phyloP scores from a whole-genome alignment of 2,113 vertebrate genomes.

The Hippocampus abdominalis region DNA sequence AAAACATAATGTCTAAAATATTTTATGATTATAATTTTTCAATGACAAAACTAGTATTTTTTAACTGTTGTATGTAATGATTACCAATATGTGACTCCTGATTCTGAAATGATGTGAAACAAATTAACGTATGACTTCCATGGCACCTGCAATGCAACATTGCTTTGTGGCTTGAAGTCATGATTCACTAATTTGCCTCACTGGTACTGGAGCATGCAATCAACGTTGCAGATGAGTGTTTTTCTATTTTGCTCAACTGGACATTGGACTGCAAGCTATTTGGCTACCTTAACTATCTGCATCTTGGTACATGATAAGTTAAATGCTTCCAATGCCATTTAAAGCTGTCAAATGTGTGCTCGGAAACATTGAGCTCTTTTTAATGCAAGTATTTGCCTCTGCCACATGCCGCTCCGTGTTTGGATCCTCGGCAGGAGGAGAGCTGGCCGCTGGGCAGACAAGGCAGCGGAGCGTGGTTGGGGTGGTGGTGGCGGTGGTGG shows the following conservation, averaged over 20 bases:
- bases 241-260: not conserved
- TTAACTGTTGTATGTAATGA: not conserved
- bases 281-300: conserved; percentile 3
- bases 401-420: conserved; percentile 39
- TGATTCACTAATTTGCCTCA: not conserved
- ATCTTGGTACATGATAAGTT: conserved; percentile 22
- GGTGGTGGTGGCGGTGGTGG: conserved; percentile 19
- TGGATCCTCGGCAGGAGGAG: conserved; percentile 41
- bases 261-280: not conserved
- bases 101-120: not conserved
- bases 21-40: no score
- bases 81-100: not conserved
- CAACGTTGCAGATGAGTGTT: not conserved
- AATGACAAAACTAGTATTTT: not conserved
- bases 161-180: not conserved
- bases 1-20: not conserved
- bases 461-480: conserved; percentile 49
- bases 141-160: not conserved
- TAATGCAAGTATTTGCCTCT: conserved; percentile 19
- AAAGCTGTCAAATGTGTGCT: not conserved
- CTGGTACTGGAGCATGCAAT: not conserved
- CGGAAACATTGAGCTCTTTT: conserved; percentile 4
- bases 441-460: conserved; percentile 49
- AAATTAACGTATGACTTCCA: not conserved
- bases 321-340: not conserved